Conservation (phyloP, 2,797 vertebrate genomes). For the Melanotaenia maccullochi region DNA sequence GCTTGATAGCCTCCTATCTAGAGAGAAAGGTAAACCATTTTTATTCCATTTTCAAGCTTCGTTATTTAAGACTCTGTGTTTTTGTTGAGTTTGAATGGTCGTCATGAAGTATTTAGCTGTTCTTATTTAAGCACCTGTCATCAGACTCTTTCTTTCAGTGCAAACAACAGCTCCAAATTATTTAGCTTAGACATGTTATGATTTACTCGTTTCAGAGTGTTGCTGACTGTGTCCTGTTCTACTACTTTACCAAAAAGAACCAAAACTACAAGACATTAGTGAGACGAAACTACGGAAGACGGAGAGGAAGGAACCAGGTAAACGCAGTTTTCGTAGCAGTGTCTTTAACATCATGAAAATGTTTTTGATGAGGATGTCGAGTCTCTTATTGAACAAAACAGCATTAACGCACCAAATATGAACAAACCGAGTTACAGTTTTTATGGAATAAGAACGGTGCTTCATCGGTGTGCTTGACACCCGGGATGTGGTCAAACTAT, state of each 20-base stretch:
- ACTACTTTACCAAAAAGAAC: constrained; percentile 99
- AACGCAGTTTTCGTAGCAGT: neutral
- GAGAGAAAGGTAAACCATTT: constrained; percentile 92
- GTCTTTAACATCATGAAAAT: neutral
- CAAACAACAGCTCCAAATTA: neutral
- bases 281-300: constrained; percentile 93
- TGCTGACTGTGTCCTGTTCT: constrained; percentile 96
- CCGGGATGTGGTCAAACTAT: neutral
- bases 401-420: neutral
- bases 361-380: neutral
- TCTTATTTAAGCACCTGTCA: neutral
- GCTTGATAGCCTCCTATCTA: constrained; percentile 95
- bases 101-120: neutral
- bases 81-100: neutral
- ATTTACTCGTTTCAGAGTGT: constrained; percentile 86
- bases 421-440: neutral
- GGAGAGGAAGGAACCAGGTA: constrained; percentile 96
- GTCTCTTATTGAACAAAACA: neutral
- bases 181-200: neutral
- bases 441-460: neutral
- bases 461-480: neutral
- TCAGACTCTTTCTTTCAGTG: neutral
- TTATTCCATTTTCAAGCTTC: neutral
- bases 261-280: constrained; percentile 98
- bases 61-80: neutral